These are phyloP conservation scores for Melanaphis sacchari DNA, from an alignment of 1,140 invertebrate genomes.

Conservation along the genomic window DNA sequence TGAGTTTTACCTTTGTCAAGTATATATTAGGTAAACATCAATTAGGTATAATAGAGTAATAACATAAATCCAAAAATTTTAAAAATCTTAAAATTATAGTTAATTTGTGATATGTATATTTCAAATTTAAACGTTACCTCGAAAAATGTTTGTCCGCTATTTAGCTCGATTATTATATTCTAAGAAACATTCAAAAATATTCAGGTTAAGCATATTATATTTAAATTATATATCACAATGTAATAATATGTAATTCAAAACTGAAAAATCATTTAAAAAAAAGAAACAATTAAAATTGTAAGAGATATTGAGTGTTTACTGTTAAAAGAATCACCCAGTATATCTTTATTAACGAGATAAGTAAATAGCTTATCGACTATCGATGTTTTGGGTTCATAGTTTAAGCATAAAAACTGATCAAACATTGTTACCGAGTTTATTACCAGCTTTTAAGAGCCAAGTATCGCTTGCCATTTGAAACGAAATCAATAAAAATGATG, in stretches of 20 bases:
- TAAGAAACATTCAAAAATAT: background rate
- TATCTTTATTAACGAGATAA: conserved; percentile 13
- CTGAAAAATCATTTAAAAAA: background rate
- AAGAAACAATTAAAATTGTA: background rate
- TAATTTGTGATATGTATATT: background rate
- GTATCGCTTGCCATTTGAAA: background rate
- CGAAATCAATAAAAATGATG: conserved; percentile 21
- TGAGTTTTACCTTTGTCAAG: background rate
- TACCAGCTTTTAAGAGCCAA: conserved; percentile 11
- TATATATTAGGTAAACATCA: background rate
- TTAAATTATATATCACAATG: background rate
- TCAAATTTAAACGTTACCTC: background rate
- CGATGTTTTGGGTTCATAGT: conserved; percentile 50
- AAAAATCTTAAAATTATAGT: background rate
- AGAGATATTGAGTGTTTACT: background rate
- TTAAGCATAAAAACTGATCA: conserved; percentile 57
- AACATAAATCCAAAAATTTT: background rate
- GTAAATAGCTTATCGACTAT: conserved; percentile 31
- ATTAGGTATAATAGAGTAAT: background rate
- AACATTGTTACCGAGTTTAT: conserved; percentile 44
- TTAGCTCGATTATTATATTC: background rate
- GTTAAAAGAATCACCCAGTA: background rate
- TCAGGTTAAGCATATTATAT: background rate
- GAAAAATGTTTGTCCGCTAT: background rate
- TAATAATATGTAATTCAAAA: background rate